These are phyloP conservation scores for Schlechtendalia chinensis DNA, from an alignment of 1,140 invertebrate species.

Conservation along the genomic window DNA sequence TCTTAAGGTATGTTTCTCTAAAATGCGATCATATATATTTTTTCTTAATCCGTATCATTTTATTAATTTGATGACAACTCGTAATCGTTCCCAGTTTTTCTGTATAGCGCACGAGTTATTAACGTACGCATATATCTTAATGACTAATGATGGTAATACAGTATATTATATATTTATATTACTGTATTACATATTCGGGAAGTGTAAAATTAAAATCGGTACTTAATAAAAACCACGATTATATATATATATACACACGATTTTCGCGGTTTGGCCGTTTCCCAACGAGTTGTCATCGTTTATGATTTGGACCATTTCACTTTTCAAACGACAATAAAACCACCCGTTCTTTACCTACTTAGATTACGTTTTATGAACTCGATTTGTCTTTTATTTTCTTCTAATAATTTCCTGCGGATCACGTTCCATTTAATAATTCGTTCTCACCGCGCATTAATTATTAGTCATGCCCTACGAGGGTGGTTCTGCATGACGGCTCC, in stretches of 20 bases:
- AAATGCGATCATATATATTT: too few species aligned
- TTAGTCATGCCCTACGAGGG: slow-evolving; percentile 24
- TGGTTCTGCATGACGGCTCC: slow-evolving; percentile 41
- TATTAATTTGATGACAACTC: too few species aligned
- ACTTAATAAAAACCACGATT: not conserved
- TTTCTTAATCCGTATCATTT: too few species aligned
- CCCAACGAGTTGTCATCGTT: slow-evolving; percentile 37
- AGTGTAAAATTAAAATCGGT: not conserved
- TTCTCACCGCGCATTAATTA: slow-evolving; percentile 33
- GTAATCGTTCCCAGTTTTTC: too few species aligned
- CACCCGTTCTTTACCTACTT: slow-evolving; percentile 8
- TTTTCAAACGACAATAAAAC: slow-evolving; percentile 30
- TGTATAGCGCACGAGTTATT: too few species aligned
- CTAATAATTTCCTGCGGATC: slow-evolving; percentile 35
- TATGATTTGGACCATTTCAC: slow-evolving; percentile 43
- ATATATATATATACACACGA: too few species aligned
- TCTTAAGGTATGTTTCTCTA: too few species aligned
- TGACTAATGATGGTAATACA: too few species aligned
- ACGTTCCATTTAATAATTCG: slow-evolving; percentile 34
- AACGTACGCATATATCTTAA: too few species aligned
- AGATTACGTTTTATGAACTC: slow-evolving; percentile 36
- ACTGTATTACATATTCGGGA: not conserved
- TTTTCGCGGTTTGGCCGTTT: slow-evolving; percentile 21
- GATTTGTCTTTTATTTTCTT: slow-evolving; percentile 42
- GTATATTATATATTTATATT: not conserved